phyloP scores from a whole-genome alignment of 2,797 vertebrate genomes.

The Morus bassanus region DNA sequence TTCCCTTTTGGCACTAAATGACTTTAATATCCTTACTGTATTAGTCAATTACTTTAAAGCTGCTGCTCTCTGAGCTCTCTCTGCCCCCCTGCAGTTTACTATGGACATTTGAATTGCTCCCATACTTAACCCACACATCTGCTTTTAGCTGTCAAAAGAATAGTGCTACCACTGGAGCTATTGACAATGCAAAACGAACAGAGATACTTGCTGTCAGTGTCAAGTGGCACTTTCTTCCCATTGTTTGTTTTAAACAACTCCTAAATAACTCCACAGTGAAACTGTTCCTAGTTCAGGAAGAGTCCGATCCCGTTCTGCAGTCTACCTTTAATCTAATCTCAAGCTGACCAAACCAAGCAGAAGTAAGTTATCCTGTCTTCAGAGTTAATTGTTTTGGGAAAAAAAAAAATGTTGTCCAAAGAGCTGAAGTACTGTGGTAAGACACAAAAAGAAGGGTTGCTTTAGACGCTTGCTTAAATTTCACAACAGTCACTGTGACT shows the following conservation, averaged over 20 bases:
- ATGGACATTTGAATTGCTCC: constrained; percentile 86
- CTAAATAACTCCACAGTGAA: constrained; percentile 61
- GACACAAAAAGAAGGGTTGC: neutral
- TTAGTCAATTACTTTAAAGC: constrained; percentile 99
- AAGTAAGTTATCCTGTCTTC: neutral
- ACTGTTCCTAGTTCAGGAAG: constrained; percentile 4
- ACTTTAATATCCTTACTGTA: constrained; percentile 99
- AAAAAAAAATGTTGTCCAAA: neutral
- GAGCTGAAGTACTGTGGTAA: neutral
- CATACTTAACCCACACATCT: constrained; percentile 85
- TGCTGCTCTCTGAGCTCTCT: constrained; percentile 82
- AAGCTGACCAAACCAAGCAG: neutral
- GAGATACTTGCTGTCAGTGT: constrained; percentile 73
- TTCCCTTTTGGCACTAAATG: constrained; percentile 99
- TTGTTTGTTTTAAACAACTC: constrained; percentile 66
- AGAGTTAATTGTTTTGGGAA: neutral
- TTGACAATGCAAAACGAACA: constrained; percentile 77
- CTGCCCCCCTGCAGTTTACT: constrained; percentile 82
- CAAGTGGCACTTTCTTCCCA: constrained; percentile 73
- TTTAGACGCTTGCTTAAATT: constrained; percentile 55
- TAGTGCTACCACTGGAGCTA: constrained; percentile 74
- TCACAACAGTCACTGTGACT: constrained; percentile 31
- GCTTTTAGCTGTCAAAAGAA: constrained; percentile 81
- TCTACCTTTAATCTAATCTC: neutral
- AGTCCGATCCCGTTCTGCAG: neutral